Evolutionary conservation across 1,140 invertebrate species (phyloP).

Genomic region (Drosophila nebulosa): DNA sequence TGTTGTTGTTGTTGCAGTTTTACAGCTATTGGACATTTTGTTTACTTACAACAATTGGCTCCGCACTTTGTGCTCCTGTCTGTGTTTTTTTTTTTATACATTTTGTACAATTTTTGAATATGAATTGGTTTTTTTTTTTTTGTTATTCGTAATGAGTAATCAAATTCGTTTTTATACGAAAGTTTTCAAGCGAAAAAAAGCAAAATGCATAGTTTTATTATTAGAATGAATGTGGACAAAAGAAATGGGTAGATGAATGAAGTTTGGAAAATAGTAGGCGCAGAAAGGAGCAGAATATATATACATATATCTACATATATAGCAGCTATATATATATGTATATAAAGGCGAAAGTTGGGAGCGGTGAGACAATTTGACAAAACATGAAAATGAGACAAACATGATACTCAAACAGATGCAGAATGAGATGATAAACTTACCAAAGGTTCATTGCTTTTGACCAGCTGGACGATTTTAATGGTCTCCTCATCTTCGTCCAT

Average conservation of each 20-base stretch:
- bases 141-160: slow-evolving; percentile 38
- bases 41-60: slow-evolving; percentile 96
- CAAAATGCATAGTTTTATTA: slow-evolving; percentile 74
- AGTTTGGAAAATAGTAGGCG: slow-evolving; percentile 41
- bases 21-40: slow-evolving; percentile 63
- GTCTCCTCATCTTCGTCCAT: slow-evolving; percentile 96
- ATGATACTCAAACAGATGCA: neutral
- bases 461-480: slow-evolving; percentile 97
- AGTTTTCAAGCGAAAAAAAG: slow-evolving; percentile 52
- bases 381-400: neutral
- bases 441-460: slow-evolving; percentile 98
- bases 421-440: slow-evolving; percentile 84
- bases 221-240: slow-evolving; percentile 38
- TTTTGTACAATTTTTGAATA: slow-evolving; percentile 32
- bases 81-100: slow-evolving; percentile 82
- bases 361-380: neutral
- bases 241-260: slow-evolving; percentile 11
- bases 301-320: neutral
- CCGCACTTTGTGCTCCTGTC: slow-evolving; percentile 93
- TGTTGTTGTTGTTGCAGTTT: slow-evolving; percentile 16
- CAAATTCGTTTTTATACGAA: slow-evolving; percentile 67
- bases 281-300: slow-evolving; percentile 44
- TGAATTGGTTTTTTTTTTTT: slow-evolving; percentile 16
- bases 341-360: neutral
- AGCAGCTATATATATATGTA: neutral